Percentiles rank a stretch among this genome's conserved stretches.
Evolutionary conservation across 2,113 vertebrate genomes (phyloP).

Genomic region (Odobenus rosmarus): DNA sequence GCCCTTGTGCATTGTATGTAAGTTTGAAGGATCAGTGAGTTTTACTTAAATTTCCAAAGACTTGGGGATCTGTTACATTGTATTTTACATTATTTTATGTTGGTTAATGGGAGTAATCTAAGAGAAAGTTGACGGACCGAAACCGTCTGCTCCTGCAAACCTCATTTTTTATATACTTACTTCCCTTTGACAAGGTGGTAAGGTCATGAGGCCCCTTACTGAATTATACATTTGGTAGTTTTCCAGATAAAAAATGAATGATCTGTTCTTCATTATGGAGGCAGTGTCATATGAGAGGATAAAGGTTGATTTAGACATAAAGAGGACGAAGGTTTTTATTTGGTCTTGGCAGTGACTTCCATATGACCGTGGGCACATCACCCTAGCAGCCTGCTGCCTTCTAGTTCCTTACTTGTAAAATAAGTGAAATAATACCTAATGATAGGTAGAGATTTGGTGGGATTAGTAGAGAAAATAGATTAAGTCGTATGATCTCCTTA

Average conservation of each 20-base stretch:
- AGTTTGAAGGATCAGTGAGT: conserved; percentile 52
- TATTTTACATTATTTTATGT: conserved; percentile 67
- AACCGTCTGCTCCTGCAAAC: conserved; percentile 66
- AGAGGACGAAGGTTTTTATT: conserved; percentile 49
- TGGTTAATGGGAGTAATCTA: conserved; percentile 67
- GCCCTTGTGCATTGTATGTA: background rate
- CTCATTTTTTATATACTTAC: conserved; percentile 75
- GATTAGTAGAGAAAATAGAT: conserved; percentile 37
- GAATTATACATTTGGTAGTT: conserved; percentile 64
- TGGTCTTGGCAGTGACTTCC: conserved; percentile 60
- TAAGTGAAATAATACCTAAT: conserved; percentile 3
- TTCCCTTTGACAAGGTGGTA: conserved; percentile 74
- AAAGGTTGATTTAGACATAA: conserved; percentile 66
- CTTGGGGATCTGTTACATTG: conserved; percentile 51
- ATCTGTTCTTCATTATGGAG: conserved; percentile 77
- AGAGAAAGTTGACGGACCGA: conserved; percentile 75
- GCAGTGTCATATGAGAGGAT: conserved; percentile 54
- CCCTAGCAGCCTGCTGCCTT: conserved; percentile 12
- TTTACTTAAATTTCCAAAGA: conserved; percentile 64
- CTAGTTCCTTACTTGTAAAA: conserved; percentile 53
- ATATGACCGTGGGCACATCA: background rate
- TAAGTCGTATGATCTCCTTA: conserved; percentile 31
- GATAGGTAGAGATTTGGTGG: background rate
- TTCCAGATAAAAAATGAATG: conserved; percentile 77
- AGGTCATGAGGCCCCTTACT: conserved; percentile 73